A percentile compares a stretch with the other conserved stretches of the same genome.
Evolutionary conservation across 2,797 vertebrate species (phyloP).

Genomic region (Enteromius paludinosus): DNA sequence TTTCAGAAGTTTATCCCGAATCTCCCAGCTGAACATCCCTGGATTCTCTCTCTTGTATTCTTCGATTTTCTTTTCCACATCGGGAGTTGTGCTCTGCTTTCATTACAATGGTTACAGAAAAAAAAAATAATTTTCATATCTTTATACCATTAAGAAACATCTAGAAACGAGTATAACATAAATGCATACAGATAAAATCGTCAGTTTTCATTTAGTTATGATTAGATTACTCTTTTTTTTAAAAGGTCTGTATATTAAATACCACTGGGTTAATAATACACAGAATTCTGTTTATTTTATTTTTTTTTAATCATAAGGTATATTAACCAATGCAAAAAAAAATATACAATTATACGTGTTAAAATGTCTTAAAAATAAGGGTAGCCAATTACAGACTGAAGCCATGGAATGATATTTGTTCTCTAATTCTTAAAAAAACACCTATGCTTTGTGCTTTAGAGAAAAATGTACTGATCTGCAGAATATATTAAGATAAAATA

Average conservation of each 20-base stretch:
- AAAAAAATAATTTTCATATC: not conserved
- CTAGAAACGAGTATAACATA: not conserved
- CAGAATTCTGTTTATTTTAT: not conserved
- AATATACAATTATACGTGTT: no score
- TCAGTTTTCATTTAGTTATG: not conserved
- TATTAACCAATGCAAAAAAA: not conserved
- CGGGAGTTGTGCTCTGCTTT: conserved; percentile 94
- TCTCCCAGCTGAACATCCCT: conserved; percentile 99
- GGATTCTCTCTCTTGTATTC: conserved; percentile 96
- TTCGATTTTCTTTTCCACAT: conserved; percentile 97
- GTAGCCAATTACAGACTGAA: not conserved
- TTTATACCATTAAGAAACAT: not conserved
- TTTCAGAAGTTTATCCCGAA: conserved; percentile 95
- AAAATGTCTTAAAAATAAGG: not conserved
- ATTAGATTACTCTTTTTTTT: not conserved
- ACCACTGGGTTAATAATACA: not conserved
- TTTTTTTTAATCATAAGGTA: not conserved
- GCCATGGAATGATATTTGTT: not conserved
- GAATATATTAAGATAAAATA: not conserved
- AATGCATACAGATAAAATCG: not conserved
- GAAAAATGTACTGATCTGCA: not conserved
- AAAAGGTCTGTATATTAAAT: not conserved
- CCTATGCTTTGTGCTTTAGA: not conserved
- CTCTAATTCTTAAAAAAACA: not conserved
- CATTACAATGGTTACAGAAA: conserved; percentile 45